Percentiles rank a stretch among this genome's conserved stretches.
Evolutionary conservation across 2,113 vertebrate genomes (phyloP).

Genomic region (Crotalus helleri): DNA sequence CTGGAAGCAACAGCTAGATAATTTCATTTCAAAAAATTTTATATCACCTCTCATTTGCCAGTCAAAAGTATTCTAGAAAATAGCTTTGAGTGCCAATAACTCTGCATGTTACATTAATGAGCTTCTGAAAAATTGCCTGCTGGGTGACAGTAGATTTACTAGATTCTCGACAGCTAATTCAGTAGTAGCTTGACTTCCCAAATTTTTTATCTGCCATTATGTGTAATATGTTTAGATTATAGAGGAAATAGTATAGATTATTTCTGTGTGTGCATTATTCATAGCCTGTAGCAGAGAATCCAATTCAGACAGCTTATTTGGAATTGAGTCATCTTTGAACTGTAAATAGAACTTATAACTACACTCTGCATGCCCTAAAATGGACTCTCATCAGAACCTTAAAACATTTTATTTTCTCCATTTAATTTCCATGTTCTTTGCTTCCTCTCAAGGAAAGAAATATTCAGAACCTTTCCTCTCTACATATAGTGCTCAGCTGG

Average conservation of each 20-base stretch:
- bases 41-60: constrained; percentile 20
- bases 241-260: constrained; percentile 36
- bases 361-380: constrained; percentile 40
- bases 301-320: constrained; percentile 15
- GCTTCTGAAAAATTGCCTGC: constrained; percentile 52
- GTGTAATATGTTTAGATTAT: constrained; percentile 41
- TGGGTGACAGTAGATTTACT: constrained; percentile 40
- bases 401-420: constrained; percentile 24
- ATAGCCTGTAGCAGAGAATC: constrained; percentile 17
- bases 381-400: constrained; percentile 1
- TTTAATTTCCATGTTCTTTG: constrained; percentile 25
- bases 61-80: constrained; percentile 48
- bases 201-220: constrained; percentile 49
- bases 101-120: constrained; percentile 42
- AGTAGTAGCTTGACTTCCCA: constrained; percentile 45
- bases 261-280: constrained; percentile 47
- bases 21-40: constrained; percentile 47
- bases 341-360: constrained; percentile 59
- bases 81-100: constrained; percentile 37
- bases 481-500: constrained; percentile 17
- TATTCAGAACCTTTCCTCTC: constrained; percentile 1
- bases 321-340: constrained; percentile 56
- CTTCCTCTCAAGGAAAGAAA: constrained; percentile 38
- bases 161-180: constrained; percentile 37
- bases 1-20: constrained; percentile 55